These are phyloP conservation scores for Odontocolon sp. DNA, from an alignment of 2,888 invertebrate species.

Conservation along the genomic window DNA sequence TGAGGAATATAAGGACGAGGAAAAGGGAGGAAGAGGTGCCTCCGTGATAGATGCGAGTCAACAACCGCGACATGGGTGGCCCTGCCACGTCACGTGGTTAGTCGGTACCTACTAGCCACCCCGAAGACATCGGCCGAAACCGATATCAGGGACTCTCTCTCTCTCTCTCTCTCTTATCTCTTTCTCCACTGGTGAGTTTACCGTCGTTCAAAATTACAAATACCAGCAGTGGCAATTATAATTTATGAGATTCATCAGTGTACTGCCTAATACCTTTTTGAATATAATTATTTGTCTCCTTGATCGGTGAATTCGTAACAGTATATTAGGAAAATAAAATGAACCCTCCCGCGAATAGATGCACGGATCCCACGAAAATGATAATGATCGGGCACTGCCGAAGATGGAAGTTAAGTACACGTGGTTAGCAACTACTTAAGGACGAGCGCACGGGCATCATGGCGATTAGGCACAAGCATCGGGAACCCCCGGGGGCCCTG, in stretches of 20 bases:
- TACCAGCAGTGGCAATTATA: too few species aligned
- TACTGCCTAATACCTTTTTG: too few species aligned
- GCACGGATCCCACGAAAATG: constrained; percentile 52
- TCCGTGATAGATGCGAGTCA: constrained; percentile 80
- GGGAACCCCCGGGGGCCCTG: constrained; percentile 56
- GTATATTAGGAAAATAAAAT: not conserved
- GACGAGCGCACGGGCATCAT: constrained; percentile 39
- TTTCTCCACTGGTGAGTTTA: not conserved
- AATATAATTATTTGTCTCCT: too few species aligned
- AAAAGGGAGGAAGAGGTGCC: constrained; percentile 73
- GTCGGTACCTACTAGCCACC: constrained; percentile 76
- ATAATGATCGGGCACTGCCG: constrained; percentile 54
- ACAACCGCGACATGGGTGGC: constrained; percentile 80
- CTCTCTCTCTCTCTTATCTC: not conserved
- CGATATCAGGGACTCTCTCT: constrained; percentile 7
- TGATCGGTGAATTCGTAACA: not conserved
- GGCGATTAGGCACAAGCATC: constrained; percentile 56
- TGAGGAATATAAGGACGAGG: constrained; percentile 62
- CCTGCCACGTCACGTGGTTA: constrained; percentile 76
- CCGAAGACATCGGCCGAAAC: constrained; percentile 76
- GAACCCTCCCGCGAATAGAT: constrained; percentile 39
- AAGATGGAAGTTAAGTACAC: constrained; percentile 60
- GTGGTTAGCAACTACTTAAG: constrained; percentile 63
- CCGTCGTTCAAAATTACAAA: not conserved
- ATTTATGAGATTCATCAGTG: too few species aligned